Percentiles rank a stretch among this genome's conserved stretches.
These are phyloP conservation scores for Heliconius sara DNA, from an alignment of 2,888 invertebrate species.

Conservation along the genomic window DNA sequence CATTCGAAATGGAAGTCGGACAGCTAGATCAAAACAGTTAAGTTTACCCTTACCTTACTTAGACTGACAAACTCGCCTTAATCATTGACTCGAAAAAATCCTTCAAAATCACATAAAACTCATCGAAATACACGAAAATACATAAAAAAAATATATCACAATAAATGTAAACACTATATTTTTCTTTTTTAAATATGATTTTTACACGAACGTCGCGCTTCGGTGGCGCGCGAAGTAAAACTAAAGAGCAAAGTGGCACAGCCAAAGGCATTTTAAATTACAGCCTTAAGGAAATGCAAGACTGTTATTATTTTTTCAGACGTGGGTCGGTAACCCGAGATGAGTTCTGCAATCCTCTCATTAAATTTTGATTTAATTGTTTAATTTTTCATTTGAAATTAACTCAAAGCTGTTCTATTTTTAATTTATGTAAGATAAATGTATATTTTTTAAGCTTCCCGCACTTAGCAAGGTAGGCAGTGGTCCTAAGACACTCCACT, in stretches of 20 bases:
- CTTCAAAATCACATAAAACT: background rate
- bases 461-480: no score
- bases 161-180: slow-evolving; percentile 34
- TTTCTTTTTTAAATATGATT: slow-evolving; percentile 54
- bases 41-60: background rate
- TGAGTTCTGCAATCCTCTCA: slow-evolving; percentile 34
- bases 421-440: background rate
- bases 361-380: slow-evolving; percentile 20
- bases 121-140: slow-evolving; percentile 5
- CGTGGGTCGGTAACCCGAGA: slow-evolving; percentile 48
- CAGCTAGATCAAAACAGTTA: background rate
- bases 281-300: slow-evolving; percentile 49
- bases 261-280: slow-evolving; percentile 49
- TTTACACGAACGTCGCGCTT: slow-evolving; percentile 62
- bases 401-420: background rate
- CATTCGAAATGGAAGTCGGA: background rate
- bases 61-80: background rate
- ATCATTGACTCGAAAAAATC: slow-evolving; percentile 7
- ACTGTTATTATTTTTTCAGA: slow-evolving; percentile 48
- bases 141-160: background rate
- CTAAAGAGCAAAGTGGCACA: slow-evolving; percentile 54
- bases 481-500: no score
- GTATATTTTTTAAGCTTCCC: no score
- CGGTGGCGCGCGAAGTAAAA: slow-evolving; percentile 64
- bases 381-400: background rate